Percentiles rank a stretch among this genome's conserved stretches.
Conservation (phyloP, 2,888 invertebrate genomes). For the Aphidius colemani region DNA sequence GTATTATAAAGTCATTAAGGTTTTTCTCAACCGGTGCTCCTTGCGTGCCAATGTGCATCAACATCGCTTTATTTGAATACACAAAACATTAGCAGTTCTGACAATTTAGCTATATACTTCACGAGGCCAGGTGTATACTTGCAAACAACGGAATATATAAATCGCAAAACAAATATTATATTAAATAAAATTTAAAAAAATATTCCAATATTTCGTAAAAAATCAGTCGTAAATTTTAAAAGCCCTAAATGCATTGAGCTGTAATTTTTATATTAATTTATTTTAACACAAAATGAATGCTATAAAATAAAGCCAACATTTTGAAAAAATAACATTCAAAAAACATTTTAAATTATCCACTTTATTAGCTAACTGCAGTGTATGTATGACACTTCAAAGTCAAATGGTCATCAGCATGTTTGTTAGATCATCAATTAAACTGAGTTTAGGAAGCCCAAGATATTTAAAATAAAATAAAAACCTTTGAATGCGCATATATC, state of each 20-base stretch:
- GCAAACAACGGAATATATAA: constrained; percentile 3
- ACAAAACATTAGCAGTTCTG: constrained; percentile 54
- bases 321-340: too few species aligned
- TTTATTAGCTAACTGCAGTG: too few species aligned
- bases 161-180: background rate
- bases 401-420: constrained; percentile 48
- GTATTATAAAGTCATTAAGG: constrained; percentile 58
- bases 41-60: constrained; percentile 51
- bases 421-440: constrained; percentile 56
- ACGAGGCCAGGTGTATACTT: constrained; percentile 10
- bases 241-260: too few species aligned
- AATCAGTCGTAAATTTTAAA: too few species aligned
- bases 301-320: too few species aligned
- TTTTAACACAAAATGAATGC: too few species aligned
- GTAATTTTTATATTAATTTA: too few species aligned
- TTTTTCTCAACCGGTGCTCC: constrained; percentile 31
- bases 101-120: constrained; percentile 15
- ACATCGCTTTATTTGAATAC: constrained; percentile 53
- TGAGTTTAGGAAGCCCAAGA: constrained; percentile 21
- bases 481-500: constrained; percentile 9
- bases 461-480: constrained; percentile 22
- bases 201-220: too few species aligned
- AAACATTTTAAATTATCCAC: too few species aligned
- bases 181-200: too few species aligned
- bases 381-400: constrained; percentile 37